Conservation (phyloP, 2,888 invertebrate species). For the Macaria liturata region DNA sequence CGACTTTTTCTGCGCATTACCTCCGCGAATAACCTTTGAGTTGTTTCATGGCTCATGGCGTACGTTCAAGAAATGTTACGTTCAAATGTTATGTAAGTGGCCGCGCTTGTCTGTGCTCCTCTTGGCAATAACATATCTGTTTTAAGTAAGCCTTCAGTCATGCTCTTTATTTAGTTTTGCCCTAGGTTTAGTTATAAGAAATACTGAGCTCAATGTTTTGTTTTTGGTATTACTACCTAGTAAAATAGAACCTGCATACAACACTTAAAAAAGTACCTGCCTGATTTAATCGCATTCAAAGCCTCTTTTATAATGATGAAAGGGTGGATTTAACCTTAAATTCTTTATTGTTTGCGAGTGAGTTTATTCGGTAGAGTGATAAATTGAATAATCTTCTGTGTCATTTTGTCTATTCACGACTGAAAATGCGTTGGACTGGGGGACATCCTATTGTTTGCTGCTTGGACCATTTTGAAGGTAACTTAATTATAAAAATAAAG, state of each 20-base stretch:
- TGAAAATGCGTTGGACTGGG: conserved; percentile 11
- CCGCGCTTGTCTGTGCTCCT: background rate
- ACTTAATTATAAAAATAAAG: too few species aligned
- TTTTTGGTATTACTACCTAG: too few species aligned
- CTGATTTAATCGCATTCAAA: too few species aligned
- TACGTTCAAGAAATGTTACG: conserved; percentile 14
- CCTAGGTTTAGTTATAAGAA: too few species aligned
- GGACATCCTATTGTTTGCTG: conserved; percentile 8
- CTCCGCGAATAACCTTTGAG: conserved; percentile 16
- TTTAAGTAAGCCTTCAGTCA: background rate
- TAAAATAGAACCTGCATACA: too few species aligned
- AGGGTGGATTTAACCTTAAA: conserved; percentile 9
- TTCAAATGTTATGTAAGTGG: conserved; percentile 11
- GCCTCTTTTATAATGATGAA: background rate
- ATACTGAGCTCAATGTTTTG: too few species aligned
- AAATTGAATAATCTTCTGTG: conserved; percentile 15
- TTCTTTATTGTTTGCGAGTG: conserved; percentile 16
- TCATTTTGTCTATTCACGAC: conserved; percentile 14
- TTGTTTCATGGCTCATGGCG: conserved; percentile 16
- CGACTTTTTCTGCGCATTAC: conserved; percentile 20
- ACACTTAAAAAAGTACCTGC: too few species aligned
- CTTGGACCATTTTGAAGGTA: background rate
- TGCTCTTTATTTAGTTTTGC: too few species aligned
- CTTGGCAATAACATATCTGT: background rate
- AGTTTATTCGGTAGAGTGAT: conserved; percentile 16